Percentiles rank a stretch among this genome's conserved stretches.
Conservation (phyloP, 2,113 vertebrate genomes). For the Rutilus rutilus region DNA sequence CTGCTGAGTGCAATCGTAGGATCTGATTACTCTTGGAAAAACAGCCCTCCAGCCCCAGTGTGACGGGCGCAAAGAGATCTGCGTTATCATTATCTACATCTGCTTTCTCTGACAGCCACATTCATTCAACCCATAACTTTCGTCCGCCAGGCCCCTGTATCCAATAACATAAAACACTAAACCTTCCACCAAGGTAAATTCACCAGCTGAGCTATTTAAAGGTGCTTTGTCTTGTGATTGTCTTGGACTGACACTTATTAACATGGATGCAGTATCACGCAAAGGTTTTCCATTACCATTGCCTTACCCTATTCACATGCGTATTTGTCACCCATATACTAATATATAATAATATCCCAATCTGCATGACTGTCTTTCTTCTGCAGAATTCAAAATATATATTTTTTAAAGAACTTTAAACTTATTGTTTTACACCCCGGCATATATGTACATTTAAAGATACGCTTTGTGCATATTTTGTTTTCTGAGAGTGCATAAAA, state of each 20-base stretch:
- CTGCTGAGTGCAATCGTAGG: conserved; percentile 37
- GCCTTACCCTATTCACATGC: background rate
- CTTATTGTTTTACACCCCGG: no score
- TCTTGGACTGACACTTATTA: background rate
- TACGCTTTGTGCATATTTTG: background rate
- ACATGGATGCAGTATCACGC: background rate
- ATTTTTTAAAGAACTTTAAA: background rate
- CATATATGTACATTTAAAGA: background rate
- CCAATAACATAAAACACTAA: conserved; percentile 33
- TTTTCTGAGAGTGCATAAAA: background rate
- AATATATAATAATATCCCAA: background rate
- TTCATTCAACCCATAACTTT: conserved; percentile 44
- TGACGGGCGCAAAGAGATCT: conserved; percentile 39
- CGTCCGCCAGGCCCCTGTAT: conserved; percentile 35
- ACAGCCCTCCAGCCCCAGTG: conserved; percentile 15
- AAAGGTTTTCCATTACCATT: background rate
- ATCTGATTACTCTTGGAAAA: conserved; percentile 53
- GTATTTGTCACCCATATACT: background rate
- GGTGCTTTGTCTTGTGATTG: background rate
- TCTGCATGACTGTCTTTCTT: background rate
- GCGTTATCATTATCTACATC: conserved; percentile 50
- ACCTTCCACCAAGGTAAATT: conserved; percentile 17
- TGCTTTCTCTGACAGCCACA: conserved; percentile 46
- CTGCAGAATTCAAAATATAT: no score
- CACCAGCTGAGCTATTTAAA: conserved; percentile 9